phyloP scores from a whole-genome alignment of 1,140 invertebrate species.

The Heliconius melpomene region DNA sequence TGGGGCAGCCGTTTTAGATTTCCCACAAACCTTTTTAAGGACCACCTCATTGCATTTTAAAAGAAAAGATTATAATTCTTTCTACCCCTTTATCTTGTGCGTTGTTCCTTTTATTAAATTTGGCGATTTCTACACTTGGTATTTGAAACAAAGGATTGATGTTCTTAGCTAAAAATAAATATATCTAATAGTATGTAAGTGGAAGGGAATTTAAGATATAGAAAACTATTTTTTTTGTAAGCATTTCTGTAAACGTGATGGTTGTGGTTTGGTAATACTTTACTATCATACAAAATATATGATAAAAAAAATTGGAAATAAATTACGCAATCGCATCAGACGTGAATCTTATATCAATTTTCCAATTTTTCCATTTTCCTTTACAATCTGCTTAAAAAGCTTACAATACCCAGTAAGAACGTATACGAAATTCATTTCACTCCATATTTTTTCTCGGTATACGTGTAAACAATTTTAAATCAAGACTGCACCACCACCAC shows the following conservation, averaged over 20 bases:
- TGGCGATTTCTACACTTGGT: conserved; percentile 51
- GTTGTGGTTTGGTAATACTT: no score
- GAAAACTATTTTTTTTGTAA: no score
- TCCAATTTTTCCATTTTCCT: conserved; percentile 8
- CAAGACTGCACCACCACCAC: conserved; percentile 36
- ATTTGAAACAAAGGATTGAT: conserved; percentile 22
- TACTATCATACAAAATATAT: neutral
- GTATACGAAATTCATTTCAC: conserved; percentile 8
- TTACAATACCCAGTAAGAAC: conserved; percentile 8
- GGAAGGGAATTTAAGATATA: no score
- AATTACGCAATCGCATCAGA: neutral
- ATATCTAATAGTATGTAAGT: no score
- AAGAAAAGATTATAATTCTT: conserved; percentile 80
- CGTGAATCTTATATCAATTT: neutral
- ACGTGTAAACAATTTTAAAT: conserved; percentile 44
- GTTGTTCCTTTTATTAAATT: conserved; percentile 76
- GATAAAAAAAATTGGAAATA: neutral
- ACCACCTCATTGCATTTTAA: conserved; percentile 81
- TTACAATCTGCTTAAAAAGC: neutral
- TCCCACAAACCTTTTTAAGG: conserved; percentile 76
- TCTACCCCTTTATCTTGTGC: conserved; percentile 57
- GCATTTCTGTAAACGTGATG: no score
- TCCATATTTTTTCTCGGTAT: conserved; percentile 26
- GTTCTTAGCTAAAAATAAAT: neutral
- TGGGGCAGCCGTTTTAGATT: conserved; percentile 72